Conservation (phyloP, 2,888 invertebrate genomes). For the Phyto melanocephala region DNA sequence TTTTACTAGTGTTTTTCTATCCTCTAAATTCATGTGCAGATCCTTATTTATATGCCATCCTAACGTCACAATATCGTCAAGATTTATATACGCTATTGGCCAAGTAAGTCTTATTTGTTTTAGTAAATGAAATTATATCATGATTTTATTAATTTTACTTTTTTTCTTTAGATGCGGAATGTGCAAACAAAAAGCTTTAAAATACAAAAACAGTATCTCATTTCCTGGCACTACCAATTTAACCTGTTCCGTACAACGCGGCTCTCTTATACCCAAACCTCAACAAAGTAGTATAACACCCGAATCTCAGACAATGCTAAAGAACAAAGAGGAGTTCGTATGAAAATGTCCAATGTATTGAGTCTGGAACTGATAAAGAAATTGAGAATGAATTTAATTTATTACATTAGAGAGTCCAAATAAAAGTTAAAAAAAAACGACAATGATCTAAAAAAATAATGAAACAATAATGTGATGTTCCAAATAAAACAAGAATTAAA, state of each 20-base stretch:
- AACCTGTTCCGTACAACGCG: constrained; percentile 71
- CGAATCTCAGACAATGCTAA: constrained; percentile 74
- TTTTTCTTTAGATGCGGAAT: constrained; percentile 79
- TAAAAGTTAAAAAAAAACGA: neutral
- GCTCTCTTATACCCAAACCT: constrained; percentile 62
- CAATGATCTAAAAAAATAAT: neutral
- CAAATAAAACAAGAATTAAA: constrained; percentile 21
- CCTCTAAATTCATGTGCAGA: constrained; percentile 95
- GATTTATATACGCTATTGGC: constrained; percentile 85
- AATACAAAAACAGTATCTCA: constrained; percentile 79
- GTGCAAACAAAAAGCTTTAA: constrained; percentile 79
- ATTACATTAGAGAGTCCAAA: neutral
- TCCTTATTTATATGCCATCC: constrained; percentile 93
- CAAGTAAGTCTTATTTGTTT: constrained; percentile 81
- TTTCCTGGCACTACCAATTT: constrained; percentile 73
- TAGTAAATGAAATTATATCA: too few relatives aligned
- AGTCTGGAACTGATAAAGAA: neutral
- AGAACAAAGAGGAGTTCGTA: constrained; percentile 74
- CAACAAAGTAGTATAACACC: constrained; percentile 59
- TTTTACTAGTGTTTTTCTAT: constrained; percentile 92
- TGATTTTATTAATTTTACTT: neutral
- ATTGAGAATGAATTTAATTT: constrained; percentile 4
- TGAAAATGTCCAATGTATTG: neutral
- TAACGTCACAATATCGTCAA: constrained; percentile 91
- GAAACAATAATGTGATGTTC: constrained; percentile 41